Percentiles rank a stretch among this genome's conserved stretches.
These are phyloP conservation scores for Apistogramma diplotaenia DNA, from an alignment of 2,113 vertebrate species.

Conservation along the genomic window DNA sequence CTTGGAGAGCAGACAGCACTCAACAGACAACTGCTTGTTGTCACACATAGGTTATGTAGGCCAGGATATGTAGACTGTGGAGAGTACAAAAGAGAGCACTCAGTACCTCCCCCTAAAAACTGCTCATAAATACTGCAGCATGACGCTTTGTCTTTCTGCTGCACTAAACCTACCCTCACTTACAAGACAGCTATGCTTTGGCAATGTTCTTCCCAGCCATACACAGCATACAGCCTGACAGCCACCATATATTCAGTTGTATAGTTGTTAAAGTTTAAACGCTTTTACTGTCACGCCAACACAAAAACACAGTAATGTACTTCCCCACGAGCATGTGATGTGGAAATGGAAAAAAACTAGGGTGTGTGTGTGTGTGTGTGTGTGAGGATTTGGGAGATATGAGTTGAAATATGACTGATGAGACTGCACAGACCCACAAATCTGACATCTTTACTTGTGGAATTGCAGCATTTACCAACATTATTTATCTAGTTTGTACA, in stretches of 20 bases:
- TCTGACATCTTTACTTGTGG: constrained; percentile 42
- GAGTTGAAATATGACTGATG: constrained; percentile 38
- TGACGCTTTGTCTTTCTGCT: constrained; percentile 73
- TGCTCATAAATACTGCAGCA: constrained; percentile 77
- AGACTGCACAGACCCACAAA: constrained; percentile 19
- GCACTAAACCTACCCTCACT: constrained; percentile 50
- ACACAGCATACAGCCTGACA: constrained; percentile 54
- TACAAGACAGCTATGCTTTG: constrained; percentile 64
- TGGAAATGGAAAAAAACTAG: constrained; percentile 16
- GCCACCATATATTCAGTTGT: constrained; percentile 65
- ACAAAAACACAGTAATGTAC: constrained; percentile 62
- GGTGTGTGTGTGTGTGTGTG: neutral
- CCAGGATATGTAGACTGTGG: constrained; percentile 63
- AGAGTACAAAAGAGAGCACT: constrained; percentile 75
- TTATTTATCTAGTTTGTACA: constrained; percentile 71
- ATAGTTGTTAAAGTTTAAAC: constrained; percentile 78
- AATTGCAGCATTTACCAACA: constrained; percentile 37
- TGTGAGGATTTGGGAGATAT: constrained; percentile 2
- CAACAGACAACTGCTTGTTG: constrained; percentile 58
- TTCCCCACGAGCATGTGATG: constrained; percentile 48
- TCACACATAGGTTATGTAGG: constrained; percentile 66
- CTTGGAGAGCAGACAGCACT: constrained; percentile 47
- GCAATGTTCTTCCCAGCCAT: constrained; percentile 56
- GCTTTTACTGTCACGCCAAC: constrained; percentile 55
- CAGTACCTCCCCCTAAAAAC: constrained; percentile 62